Evolutionary conservation across 2,888 invertebrate species (phyloP), one percentile per base, ranked within the genome.

Genomic region (Seira sanloemensis): DNA sequence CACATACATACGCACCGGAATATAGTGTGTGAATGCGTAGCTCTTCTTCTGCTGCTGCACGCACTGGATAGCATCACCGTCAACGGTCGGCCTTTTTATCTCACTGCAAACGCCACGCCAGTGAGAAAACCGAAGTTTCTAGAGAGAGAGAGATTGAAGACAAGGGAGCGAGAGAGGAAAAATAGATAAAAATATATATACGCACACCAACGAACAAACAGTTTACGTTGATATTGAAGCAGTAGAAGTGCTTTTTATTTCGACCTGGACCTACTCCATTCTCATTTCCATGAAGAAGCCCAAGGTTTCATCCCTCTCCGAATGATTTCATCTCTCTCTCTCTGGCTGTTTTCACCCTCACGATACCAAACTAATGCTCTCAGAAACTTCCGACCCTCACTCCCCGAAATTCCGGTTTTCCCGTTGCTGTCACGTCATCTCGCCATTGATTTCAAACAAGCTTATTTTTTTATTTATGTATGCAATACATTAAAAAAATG

Each of bases 321-420:
- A 50, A 50, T 80, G 26, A 26, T 50, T 74, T 68, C 50, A 74
- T 27, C 23, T 80, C 80, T 81, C 75, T 81, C 81, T 69, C 75
- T 75, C 81, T 81, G 68, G 62, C 62, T 26, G 50, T 24, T 37
- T 71, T 27, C 65, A n/a, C 16, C 50, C 21, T 26, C 75, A 5
- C 1, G 5, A 19, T 72, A 50, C 12, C 50, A 50, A 50, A 50
- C 50, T 50, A n/a, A n/a, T n/a, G 12, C 16, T 50, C 5, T 50
- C 21, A 81, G 37, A 5, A 68, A 50, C 50, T 50, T 50, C 50
- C 50, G 2, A 74, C 81, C 81, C 81, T 76, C 81, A 75, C 81
- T 81, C 75, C 81, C 75, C 81, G 75, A 71, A 50, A 75, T 81
- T 81, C 81, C 75, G 81, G 75, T 75, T 81, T 80, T 50, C 46